Conservation (phyloP, 2,888 invertebrate species). For the Drosophila nr. fundita region DNA sequence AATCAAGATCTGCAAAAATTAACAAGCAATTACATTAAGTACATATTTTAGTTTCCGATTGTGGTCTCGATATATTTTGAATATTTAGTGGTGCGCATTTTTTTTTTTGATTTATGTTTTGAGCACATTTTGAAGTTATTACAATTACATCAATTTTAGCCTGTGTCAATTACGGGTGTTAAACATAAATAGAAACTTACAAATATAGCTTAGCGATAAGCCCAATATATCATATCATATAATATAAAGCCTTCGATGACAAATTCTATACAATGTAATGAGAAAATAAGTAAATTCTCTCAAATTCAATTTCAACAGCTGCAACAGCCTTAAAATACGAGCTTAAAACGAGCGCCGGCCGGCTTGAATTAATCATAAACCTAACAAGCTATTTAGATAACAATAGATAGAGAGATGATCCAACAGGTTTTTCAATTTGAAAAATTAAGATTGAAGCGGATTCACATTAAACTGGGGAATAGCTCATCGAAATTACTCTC, state of each 20-base stretch:
- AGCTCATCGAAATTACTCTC: conserved; percentile 91
- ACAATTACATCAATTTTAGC: conserved; percentile 51
- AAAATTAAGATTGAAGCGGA: conserved; percentile 33
- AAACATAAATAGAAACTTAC: conserved; percentile 73
- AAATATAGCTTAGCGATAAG: conserved; percentile 44
- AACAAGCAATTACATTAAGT: neutral
- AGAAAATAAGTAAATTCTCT: conserved; percentile 3
- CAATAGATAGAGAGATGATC: conserved; percentile 46
- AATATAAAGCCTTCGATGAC: conserved; percentile 60
- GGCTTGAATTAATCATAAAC: conserved; percentile 49
- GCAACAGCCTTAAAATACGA: conserved; percentile 30
- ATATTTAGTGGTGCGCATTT: conserved; percentile 23
- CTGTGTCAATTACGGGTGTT: conserved; percentile 60
- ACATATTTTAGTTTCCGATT: conserved; percentile 21
- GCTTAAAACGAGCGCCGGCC: conserved; percentile 53
- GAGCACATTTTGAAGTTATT: conserved; percentile 62
- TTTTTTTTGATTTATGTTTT: conserved; percentile 41
- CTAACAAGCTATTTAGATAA: conserved; percentile 30
- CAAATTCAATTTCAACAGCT: conserved; percentile 38
- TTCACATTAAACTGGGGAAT: conserved; percentile 90
- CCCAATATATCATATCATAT: conserved; percentile 16
- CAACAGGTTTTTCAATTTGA: conserved; percentile 58
- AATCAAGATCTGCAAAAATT: neutral
- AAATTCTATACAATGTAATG: conserved; percentile 53
- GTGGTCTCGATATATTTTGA: conserved; percentile 42